phyloP scores from a whole-genome alignment of 2,888 invertebrate species.

The Belgica antarctica region DNA sequence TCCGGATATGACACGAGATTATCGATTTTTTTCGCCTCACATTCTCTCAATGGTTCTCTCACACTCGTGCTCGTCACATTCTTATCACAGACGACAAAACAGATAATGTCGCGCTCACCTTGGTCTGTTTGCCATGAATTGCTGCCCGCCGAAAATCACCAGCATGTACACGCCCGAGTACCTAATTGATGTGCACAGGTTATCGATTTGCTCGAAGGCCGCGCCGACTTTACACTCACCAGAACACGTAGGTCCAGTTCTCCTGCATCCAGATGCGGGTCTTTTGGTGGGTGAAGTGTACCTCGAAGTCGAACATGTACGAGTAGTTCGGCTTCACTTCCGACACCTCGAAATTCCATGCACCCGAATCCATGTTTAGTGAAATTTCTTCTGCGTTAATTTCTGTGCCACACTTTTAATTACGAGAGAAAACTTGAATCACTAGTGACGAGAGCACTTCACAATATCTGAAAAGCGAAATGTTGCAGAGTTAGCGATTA shows the following conservation, averaged over 20 bases:
- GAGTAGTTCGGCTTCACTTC: constrained; percentile 84
- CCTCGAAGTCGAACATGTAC: constrained; percentile 93
- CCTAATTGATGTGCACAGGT: constrained; percentile 26
- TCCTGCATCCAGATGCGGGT: constrained; percentile 93
- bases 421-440: background rate
- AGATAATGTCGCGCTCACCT: constrained; percentile 58
- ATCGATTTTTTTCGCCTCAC: constrained; percentile 31
- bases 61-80: constrained; percentile 1
- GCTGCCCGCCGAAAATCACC: constrained; percentile 88
- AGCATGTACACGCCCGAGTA: constrained; percentile 85
- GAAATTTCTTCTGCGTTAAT: no score
- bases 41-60: background rate
- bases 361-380: constrained; percentile 33
- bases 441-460: background rate
- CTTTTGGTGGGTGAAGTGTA: constrained; percentile 84
- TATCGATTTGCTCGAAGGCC: background rate
- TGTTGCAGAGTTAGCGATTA: background rate
- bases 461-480: constrained; percentile 1
- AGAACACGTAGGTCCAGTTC: constrained; percentile 94
- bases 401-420: background rate
- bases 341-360: constrained; percentile 33
- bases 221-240: constrained; percentile 50
- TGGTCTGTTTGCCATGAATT: constrained; percentile 88
- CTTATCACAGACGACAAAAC: background rate
- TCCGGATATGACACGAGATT: constrained; percentile 36